Evolutionary conservation across 2,888 invertebrate species (phyloP), one percentile per base, ranked within the genome.

Genomic region (Plagiodera versicolora): DNA sequence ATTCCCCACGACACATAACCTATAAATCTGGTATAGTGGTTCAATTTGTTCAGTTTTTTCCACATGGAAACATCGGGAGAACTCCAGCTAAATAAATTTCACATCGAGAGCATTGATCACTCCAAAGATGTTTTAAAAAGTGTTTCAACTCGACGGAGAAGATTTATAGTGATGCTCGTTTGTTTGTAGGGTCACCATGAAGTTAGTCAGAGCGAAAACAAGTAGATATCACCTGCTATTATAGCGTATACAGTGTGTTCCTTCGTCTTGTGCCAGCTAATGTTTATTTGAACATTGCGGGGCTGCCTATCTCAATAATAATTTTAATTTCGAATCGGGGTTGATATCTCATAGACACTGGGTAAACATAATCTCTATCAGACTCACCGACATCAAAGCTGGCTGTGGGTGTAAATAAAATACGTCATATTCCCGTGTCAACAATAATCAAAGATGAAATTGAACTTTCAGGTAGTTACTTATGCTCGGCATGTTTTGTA

Each of bases 391-490:
- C 74, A 67, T 75, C 76, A 76, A 75, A 75, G 77, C 71, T n/a
- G 47, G 64, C 64, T 61, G 67, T 73, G 65, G 24, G 24, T 68
- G 72, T 71, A 71, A 73, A 74, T 69, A 72, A 72, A 75, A 74
- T 74, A 75, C 69, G 73, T 70, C 76, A 75, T 74, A 73, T 71
- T 14, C 6, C 74, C 76, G 71, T 74, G 77, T 77, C 74, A 77
- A 78, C 75, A 78, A 78, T 76, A 77, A 77, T 77, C 76, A 75
- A 70, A 75, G 74, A 72, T 71, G 71, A 72, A 74, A 77, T 75
- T 77, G 75, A 73, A 77, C 77, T 72, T 72, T 72, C 73, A 74
- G 72, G 73, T 73, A 73, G 68, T 61, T 68, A 56, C 50, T 52
- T 49, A 30, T 58, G 50, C 44, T n/a, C n/a, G n/a, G n/a, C 44